phyloP scores from a whole-genome alignment of 2,888 invertebrate species.

The Chymomyza amoena region DNA sequence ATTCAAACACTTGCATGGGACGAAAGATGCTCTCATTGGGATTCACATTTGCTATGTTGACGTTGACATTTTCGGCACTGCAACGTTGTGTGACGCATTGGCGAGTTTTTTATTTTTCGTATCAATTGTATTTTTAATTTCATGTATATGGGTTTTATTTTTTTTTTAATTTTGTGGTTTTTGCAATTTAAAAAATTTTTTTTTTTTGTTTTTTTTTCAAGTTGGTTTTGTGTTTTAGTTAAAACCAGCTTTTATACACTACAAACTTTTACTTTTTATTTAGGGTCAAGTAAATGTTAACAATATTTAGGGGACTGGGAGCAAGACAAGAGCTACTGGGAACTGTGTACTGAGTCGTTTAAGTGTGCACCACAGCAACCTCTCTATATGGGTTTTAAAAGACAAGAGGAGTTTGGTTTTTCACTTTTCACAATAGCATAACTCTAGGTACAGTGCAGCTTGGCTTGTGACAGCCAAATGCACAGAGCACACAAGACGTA shows the following conservation, averaged over 20 bases:
- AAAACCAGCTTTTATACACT: slow-evolving; percentile 49
- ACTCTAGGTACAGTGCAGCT: background rate
- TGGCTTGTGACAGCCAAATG: background rate
- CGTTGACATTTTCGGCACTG: slow-evolving; percentile 35
- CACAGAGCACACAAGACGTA: too few relatives aligned
- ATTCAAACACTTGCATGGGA: slow-evolving; percentile 84
- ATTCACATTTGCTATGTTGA: background rate
- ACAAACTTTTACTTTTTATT: background rate
- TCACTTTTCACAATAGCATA: background rate
- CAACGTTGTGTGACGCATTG: slow-evolving; percentile 45
- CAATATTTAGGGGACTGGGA: background rate
- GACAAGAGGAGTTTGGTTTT: background rate
- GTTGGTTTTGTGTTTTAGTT: slow-evolving; percentile 12
- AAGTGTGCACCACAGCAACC: too few relatives aligned
- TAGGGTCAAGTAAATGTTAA: background rate
- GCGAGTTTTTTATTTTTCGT: slow-evolving; percentile 43
- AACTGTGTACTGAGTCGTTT: background rate
- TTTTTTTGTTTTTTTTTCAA: slow-evolving; percentile 1
- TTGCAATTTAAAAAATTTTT: slow-evolving; percentile 7
- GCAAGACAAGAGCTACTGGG: background rate
- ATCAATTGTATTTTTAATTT: slow-evolving; percentile 38
- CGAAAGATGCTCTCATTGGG: slow-evolving; percentile 77
- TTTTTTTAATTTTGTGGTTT: slow-evolving; percentile 24
- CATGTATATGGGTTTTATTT: slow-evolving; percentile 11
- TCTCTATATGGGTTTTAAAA: background rate